Evolutionary conservation across 92 coral and sea anemone genomes (phyloP).

Genomic region (Epizoanthus fatuus): DNA sequence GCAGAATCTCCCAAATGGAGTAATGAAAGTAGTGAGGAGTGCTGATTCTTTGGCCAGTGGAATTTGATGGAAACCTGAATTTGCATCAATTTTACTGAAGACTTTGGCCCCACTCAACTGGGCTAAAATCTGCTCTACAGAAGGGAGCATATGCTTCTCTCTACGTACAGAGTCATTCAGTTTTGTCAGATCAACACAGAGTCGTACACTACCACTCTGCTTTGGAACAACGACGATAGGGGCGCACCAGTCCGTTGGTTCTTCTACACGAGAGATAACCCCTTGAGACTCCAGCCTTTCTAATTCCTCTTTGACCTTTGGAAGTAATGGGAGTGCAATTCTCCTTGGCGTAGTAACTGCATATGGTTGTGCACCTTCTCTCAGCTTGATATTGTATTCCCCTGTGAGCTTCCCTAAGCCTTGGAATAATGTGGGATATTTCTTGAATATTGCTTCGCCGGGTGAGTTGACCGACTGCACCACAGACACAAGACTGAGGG

Average conservation of each 20-base stretch:
- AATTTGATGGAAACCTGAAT: slow-evolving; percentile 39
- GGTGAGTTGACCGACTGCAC: slow-evolving; percentile 31
- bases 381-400: slow-evolving; percentile 25
- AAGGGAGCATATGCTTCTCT: slow-evolving; percentile 42
- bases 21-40: slow-evolving; percentile 47
- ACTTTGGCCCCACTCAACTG: slow-evolving; percentile 40
- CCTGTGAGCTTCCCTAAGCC: slow-evolving; percentile 33
- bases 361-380: slow-evolving; percentile 35
- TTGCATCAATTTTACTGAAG: slow-evolving; percentile 37
- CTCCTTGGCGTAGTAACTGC: slow-evolving; percentile 35
- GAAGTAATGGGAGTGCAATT: slow-evolving; percentile 31
- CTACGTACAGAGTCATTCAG: slow-evolving; percentile 31
- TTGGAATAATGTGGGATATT: slow-evolving; percentile 29
- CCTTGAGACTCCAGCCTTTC: slow-evolving; percentile 31
- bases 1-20: slow-evolving; percentile 58
- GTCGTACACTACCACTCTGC: slow-evolving; percentile 23
- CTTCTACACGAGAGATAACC: slow-evolving; percentile 33
- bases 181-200: slow-evolving; percentile 24
- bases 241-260: slow-evolving; percentile 27
- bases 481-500: slow-evolving; percentile 34
- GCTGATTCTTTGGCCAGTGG: slow-evolving; percentile 24
- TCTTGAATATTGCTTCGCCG: slow-evolving; percentile 29
- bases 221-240: slow-evolving; percentile 27
- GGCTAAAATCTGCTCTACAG: slow-evolving; percentile 33
- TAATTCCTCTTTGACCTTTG: slow-evolving; percentile 27